These are phyloP conservation scores for Dysmachus trigonus DNA, from an alignment of 2,888 invertebrate genomes.

Conservation along the genomic window DNA sequence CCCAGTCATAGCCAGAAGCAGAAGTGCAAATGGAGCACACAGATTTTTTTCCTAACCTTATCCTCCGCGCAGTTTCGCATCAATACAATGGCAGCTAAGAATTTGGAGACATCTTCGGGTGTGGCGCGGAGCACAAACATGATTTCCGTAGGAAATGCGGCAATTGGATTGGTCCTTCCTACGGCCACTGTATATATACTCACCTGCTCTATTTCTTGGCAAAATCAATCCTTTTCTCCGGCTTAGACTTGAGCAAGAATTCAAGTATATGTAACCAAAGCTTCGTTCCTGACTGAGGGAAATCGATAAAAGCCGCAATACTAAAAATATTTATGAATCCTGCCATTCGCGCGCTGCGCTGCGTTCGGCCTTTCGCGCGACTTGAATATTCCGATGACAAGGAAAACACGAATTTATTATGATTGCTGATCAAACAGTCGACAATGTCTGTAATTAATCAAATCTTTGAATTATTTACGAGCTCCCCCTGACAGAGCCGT, in stretches of 20 bases:
- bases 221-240: constrained; percentile 17
- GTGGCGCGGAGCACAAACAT: not conserved
- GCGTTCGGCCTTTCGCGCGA: not conserved
- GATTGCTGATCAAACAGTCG: constrained; percentile 44
- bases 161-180: constrained; percentile 7
- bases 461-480: constrained; percentile 49
- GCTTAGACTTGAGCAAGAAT: not conserved
- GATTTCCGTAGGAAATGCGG: constrained; percentile 8
- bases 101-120: constrained; percentile 38
- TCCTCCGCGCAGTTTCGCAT: constrained; percentile 34
- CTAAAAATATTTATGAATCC: constrained; percentile 25
- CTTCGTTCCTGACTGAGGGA: not conserved
- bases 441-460: constrained; percentile 47
- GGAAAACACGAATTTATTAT: constrained; percentile 39
- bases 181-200: not conserved
- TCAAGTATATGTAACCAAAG: not conserved
- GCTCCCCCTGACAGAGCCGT: constrained; percentile 6
- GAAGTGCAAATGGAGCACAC: constrained; percentile 17
- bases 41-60: constrained; percentile 16
- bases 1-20: constrained; percentile 6
- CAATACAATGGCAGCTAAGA: not conserved
- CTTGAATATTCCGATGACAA: not conserved
- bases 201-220: not conserved
- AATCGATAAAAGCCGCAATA: not conserved
- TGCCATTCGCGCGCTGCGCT: not conserved